Percentiles rank a stretch among this genome's conserved stretches.
phyloP scores from a whole-genome alignment of 2,797 vertebrate species.

The Megalops cyprinoides region DNA sequence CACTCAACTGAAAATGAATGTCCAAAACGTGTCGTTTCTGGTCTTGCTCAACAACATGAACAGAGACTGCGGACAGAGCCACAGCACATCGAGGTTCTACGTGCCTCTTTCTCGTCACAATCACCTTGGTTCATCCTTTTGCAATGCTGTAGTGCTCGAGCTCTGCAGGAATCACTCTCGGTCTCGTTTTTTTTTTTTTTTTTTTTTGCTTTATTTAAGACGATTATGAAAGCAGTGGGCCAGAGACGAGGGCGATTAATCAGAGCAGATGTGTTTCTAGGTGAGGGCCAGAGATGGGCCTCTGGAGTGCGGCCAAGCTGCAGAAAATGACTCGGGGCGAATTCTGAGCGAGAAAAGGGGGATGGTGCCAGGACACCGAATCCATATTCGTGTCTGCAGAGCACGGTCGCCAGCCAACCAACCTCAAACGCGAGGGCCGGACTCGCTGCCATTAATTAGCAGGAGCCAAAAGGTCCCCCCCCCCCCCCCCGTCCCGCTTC shows the following conservation, averaged over 20 bases:
- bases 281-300: constrained; percentile 64
- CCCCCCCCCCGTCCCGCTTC: background rate
- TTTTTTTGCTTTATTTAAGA: constrained; percentile 68
- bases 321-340: constrained; percentile 30
- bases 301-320: constrained; percentile 54
- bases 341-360: background rate
- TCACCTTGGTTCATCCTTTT: background rate
- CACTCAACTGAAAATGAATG: background rate
- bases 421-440: constrained; percentile 53
- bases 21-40: background rate
- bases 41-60: background rate
- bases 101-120: no score
- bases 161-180: background rate
- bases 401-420: background rate
- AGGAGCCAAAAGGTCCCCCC: background rate
- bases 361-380: background rate
- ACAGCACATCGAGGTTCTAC: no score
- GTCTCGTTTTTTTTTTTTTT: constrained; percentile 69
- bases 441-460: constrained; percentile 76
- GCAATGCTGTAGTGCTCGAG: background rate
- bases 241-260: constrained; percentile 70
- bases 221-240: constrained; percentile 69
- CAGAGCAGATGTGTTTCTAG: constrained; percentile 76
- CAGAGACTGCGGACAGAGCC: background rate
- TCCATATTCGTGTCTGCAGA: no score